phyloP scores from a whole-genome alignment of 2,113 vertebrate species.

The Carlito syrichta region DNA sequence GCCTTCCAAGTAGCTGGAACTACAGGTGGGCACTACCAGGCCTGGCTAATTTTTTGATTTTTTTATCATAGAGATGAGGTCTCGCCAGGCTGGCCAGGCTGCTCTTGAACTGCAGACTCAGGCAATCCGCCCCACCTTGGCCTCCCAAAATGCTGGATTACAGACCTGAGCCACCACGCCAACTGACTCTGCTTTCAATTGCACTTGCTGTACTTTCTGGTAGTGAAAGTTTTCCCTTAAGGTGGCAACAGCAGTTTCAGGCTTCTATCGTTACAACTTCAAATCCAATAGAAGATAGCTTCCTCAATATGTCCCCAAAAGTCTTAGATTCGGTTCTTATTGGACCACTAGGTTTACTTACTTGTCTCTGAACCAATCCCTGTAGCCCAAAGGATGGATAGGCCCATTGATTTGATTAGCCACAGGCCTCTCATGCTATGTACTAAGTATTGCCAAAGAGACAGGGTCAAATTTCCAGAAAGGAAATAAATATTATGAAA shows the following conservation, averaged over 20 bases:
- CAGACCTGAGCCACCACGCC: too few relatives aligned
- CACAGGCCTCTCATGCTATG: neutral
- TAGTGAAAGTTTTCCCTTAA: neutral
- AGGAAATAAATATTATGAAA: neutral
- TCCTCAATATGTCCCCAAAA: neutral
- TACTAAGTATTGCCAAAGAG: neutral
- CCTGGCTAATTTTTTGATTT: too few relatives aligned
- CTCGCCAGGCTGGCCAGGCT: too few relatives aligned
- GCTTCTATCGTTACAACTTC: neutral
- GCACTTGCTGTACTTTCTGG: neutral
- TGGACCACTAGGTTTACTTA: neutral
- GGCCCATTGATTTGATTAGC: neutral
- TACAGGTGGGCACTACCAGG: too few relatives aligned
- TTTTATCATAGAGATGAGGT: too few relatives aligned
- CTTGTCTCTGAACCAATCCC: neutral
- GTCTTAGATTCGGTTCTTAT: neutral
- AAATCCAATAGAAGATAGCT: neutral
- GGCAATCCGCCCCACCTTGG: too few relatives aligned
- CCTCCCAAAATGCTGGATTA: too few relatives aligned
- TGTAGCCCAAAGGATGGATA: neutral
- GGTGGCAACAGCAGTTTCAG: neutral
- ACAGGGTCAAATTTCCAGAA: neutral
- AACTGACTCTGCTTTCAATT: neutral
- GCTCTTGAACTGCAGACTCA: too few relatives aligned
- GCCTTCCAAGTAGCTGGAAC: too few relatives aligned